Evolutionary conservation across 2,888 invertebrate genomes (phyloP), one percentile per base, ranked within the genome.

Genomic region (Monochamus alternatus): DNA sequence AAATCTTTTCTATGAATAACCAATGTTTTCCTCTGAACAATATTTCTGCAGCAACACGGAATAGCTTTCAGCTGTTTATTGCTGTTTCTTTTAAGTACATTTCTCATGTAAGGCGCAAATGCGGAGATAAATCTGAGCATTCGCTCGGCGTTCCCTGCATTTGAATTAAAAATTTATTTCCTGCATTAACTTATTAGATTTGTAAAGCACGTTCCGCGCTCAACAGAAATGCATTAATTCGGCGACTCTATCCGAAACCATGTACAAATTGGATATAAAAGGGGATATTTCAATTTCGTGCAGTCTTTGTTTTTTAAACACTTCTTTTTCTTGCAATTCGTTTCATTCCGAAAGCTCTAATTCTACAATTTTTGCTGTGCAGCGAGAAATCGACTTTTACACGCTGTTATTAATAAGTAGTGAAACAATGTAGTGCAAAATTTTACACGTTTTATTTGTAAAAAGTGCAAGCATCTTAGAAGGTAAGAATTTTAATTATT

Each of bases 1-100:
- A 65, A 75, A 73, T 66, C 63, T 71, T 72, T 55, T 68, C 68
- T 68, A 73, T 74, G 76, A 74, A 74, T 77, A 77, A 77, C 73
- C 73, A 66, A 76, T 69, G 73, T 73, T 74, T 73, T 70, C 62
- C 55, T 59, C 60, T 44, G 51, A 44, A 67, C 44, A 64, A 68
- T 58, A 52, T 68, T 65, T 64, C 44, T 4, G 52, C 60, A 31
- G 30, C 47, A 60, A 69, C 69, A 66, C 75, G 64, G 22, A 63
- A 58, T 64, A 58, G 64, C 68, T 75, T 55, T 70, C 65, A 65
- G 44, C 47, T 70, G 64, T 76, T 76, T 70, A 73, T 76, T 62
- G 47, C 62, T 52, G 44, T 63, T 71, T 44, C 31, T 44, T 43
- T 38, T 62, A 52, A 52, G 63, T 63, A 71, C 63, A 76, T 69